phyloP scores from a whole-genome alignment of 2,888 invertebrate species.

The Mechanitis messenoides region DNA sequence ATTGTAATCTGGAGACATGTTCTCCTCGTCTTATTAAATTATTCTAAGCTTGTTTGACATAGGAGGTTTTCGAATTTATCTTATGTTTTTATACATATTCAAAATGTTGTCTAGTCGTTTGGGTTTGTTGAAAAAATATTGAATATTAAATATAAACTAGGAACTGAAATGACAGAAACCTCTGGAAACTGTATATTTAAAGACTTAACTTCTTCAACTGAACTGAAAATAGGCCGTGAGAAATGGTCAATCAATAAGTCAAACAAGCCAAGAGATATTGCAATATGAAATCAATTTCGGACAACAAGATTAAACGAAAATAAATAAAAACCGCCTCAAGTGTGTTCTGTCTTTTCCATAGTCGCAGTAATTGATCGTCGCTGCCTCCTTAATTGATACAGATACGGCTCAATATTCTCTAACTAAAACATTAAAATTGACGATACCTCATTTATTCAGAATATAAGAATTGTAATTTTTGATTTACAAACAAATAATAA shows the following conservation, averaged over 20 bases:
- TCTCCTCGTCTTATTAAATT: conserved; percentile 13
- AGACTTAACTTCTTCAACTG: too few relatives aligned
- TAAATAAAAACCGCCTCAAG: conserved; percentile 43
- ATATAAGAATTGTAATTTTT: background rate
- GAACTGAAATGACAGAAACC: too few relatives aligned
- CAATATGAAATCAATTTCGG: background rate
- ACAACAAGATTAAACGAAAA: conserved; percentile 6
- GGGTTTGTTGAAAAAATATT: too few relatives aligned
- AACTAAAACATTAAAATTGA: conserved; percentile 28
- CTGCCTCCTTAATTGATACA: conserved; percentile 41
- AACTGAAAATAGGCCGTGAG: too few relatives aligned
- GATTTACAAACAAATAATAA: background rate
- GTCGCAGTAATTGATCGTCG: conserved; percentile 70
- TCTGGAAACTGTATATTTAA: too few relatives aligned
- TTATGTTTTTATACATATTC: background rate
- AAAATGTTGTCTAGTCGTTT: background rate
- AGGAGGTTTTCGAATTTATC: conserved; percentile 3
- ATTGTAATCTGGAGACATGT: conserved; percentile 30
- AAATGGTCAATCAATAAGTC: background rate
- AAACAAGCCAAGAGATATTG: background rate
- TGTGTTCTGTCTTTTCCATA: conserved; percentile 52
- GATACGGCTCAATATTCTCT: conserved; percentile 31
- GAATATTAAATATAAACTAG: too few relatives aligned
- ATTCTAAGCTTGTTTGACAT: conserved; percentile 13
- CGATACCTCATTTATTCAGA: conserved; percentile 18